Conservation (phyloP, 1,140 invertebrate species). For the Oreohelix idahoensis region DNA sequence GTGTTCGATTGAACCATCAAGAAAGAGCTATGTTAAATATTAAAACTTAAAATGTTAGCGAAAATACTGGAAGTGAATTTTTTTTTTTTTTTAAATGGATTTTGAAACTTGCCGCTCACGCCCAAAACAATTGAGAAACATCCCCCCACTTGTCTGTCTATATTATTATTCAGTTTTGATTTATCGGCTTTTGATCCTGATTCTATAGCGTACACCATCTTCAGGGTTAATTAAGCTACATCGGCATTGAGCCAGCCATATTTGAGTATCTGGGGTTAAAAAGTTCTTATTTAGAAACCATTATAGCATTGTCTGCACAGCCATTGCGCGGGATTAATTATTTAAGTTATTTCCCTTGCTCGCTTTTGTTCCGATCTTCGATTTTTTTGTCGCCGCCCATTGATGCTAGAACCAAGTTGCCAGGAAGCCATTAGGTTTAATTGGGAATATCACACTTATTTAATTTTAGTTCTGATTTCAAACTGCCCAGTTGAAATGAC, state of each 20-base stretch:
- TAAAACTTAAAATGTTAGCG: background rate
- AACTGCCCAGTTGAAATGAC: slow-evolving; percentile 12
- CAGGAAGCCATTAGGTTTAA: background rate
- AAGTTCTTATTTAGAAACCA: slow-evolving; percentile 9
- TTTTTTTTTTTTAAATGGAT: background rate
- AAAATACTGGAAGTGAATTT: too few relatives aligned
- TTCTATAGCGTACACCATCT: background rate
- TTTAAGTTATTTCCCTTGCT: slow-evolving; percentile 17
- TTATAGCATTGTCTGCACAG: background rate
- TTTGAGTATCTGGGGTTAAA: slow-evolving; percentile 4
- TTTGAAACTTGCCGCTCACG: background rate
- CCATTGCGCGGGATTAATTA: slow-evolving; percentile 9
- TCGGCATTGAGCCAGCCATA: background rate
- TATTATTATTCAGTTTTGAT: background rate
- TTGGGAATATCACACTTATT: slow-evolving; percentile 17
- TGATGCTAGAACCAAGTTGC: background rate
- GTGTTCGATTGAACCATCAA: background rate
- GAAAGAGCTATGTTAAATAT: background rate
- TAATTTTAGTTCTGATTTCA: slow-evolving; percentile 20
- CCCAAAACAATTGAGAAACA: background rate
- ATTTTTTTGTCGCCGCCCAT: background rate
- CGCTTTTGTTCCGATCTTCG: slow-evolving; percentile 4
- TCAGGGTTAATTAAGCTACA: slow-evolving; percentile 1
- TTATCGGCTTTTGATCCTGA: background rate
- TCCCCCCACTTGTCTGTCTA: background rate